Base-by-base conservation (phyloP, 2,888 invertebrate species). In the Eristalinus sepulchralis region DNA sequence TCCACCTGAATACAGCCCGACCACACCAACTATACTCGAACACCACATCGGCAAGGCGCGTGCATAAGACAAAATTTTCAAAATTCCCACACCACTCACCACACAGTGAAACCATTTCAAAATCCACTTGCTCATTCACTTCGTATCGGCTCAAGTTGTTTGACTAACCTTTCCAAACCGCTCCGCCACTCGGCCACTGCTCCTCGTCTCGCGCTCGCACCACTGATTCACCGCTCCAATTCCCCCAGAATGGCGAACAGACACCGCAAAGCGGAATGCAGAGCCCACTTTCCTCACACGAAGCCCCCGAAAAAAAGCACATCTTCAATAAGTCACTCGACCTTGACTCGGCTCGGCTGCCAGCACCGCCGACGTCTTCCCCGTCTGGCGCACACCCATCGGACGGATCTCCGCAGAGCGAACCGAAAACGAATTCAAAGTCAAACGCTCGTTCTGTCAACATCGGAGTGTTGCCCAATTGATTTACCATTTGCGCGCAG, bases 371-470 rank as follows among this genome's bases (percentile, higher is more conserved):
- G 10, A 34, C 75, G 34, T 47, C 68, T 66, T 39, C 27, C 20
- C 60, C 47, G 39, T 11, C 39, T 5, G 6, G 17, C 47, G 6
- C 4, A 13, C 39, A 47, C 47, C 1, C 47, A 8, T 8, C 47
- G 47, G 47, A 17, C 47, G 47, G 17, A 47, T 47, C 47, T 47
- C 47, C n/a, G 47, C 6, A 47, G 17, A 17, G 47, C 47, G 17
- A 47, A 47, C 47, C 47, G 17, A 47, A 47, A 47, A 17, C 47
- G 47, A 47, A 47, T 79, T 81, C 64, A 81, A 81, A 82, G 76
- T 81, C 81, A 81, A 77, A 72, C 63, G 59, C 39, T 57, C 34
- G 64, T 72, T 77, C 67, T 83, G 81, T 81, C 81, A 85, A 85
- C 77, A 73, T 31, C 20, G 64, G 57, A 5, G 34, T 31, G 34